Conservation (phyloP, 2,888 invertebrate species). For the Apodemia duryi region DNA sequence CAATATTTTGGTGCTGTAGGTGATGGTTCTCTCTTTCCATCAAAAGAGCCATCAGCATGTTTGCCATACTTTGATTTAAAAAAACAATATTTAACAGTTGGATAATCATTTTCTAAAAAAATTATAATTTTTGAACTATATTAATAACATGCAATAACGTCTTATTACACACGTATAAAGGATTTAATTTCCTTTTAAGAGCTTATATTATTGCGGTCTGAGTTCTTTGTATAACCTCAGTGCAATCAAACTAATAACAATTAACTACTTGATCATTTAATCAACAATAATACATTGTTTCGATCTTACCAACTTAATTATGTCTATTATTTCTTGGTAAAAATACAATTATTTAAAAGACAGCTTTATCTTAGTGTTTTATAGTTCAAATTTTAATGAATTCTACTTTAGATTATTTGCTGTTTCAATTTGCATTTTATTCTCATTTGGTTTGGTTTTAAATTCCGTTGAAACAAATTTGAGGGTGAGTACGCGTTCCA, state of each 20-base stretch:
- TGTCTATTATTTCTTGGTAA: conserved; percentile 11
- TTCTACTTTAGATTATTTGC: conserved; percentile 16
- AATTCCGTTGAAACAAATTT: conserved; percentile 31
- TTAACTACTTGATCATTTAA: conserved; percentile 4
- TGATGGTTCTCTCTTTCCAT: no score
- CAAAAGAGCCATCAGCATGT: no score
- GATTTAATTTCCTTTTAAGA: not conserved
- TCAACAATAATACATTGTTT: conserved; percentile 7
- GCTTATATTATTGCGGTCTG: not conserved
- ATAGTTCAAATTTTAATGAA: conserved; percentile 20
- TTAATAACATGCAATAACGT: no score
- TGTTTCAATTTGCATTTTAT: conserved; percentile 35
- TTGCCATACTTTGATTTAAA: no score
- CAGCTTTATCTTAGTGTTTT: conserved; percentile 16
- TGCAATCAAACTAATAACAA: conserved; percentile 10
- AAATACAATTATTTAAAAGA: not conserved
- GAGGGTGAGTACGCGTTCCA: conserved; percentile 30
- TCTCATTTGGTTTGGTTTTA: conserved; percentile 26
- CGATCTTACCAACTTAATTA: conserved; percentile 5
- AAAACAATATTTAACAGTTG: no score
- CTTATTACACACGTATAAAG: no score
- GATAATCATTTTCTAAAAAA: no score
- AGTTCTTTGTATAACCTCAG: not conserved
- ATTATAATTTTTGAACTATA: no score
- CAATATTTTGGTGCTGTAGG: no score